phyloP scores from a whole-genome alignment of 2,888 invertebrate species.

The Melanostoma scalare region DNA sequence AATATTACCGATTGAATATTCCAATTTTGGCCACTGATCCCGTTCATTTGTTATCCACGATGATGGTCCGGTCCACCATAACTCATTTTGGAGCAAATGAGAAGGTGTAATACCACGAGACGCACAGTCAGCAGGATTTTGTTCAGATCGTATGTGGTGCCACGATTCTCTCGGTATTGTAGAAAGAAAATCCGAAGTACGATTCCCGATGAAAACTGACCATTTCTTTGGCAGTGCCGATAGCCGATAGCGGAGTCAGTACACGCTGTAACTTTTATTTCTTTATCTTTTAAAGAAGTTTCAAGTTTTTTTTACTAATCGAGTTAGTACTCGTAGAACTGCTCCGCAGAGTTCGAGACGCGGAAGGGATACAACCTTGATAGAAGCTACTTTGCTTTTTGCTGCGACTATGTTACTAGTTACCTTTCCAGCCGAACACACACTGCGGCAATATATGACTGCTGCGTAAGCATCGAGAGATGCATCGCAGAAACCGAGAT shows the following conservation, averaged over 20 bases:
- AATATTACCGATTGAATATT: slow-evolving; percentile 19
- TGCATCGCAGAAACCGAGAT: slow-evolving; percentile 18
- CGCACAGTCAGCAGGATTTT: slow-evolving; percentile 49
- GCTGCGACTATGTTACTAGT: slow-evolving; percentile 8
- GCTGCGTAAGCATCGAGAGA: slow-evolving; percentile 33
- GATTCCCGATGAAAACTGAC: slow-evolving; percentile 22
- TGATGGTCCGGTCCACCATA: slow-evolving; percentile 14
- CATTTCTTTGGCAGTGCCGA: slow-evolving; percentile 13
- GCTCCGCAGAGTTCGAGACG: slow-evolving; percentile 23
- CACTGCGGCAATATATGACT: slow-evolving; percentile 21
- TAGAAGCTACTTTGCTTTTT: slow-evolving; percentile 22
- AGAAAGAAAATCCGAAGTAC: slow-evolving; percentile 53
- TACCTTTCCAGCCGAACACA: slow-evolving; percentile 1
- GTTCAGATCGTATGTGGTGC: neutral
- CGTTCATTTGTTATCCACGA: slow-evolving; percentile 16
- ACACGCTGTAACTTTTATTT: too few species aligned
- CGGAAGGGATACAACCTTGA: slow-evolving; percentile 17
- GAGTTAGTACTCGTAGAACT: slow-evolving; percentile 15
- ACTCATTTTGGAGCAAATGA: slow-evolving; percentile 15
- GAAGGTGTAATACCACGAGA: slow-evolving; percentile 27
- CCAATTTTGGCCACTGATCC: slow-evolving; percentile 5
- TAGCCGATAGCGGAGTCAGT: too few species aligned
- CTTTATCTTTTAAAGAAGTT: too few species aligned
- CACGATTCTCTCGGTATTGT: slow-evolving; percentile 17
- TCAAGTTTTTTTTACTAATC: slow-evolving; percentile 21